phyloP scores from a whole-genome alignment of 2,797 vertebrate genomes.

The Hylomyscus alleni region DNA sequence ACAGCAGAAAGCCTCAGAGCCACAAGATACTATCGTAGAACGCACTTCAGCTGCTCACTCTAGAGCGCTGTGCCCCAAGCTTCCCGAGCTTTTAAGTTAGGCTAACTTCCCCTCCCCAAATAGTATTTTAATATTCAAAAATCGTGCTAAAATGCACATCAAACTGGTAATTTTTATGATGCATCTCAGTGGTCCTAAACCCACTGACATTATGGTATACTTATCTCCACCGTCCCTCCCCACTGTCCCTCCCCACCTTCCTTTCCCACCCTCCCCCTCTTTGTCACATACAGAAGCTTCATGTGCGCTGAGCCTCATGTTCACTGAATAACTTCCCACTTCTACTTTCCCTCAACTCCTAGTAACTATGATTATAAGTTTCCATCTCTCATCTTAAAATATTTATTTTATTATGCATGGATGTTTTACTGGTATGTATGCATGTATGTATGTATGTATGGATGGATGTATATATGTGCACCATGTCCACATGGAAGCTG shows the following conservation, averaged over 20 bases:
- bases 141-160: not conserved
- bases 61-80: not conserved
- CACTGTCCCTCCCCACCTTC: not conserved
- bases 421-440: not conserved
- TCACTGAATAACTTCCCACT: not conserved
- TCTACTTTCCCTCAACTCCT: not conserved
- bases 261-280: not conserved
- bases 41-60: not conserved
- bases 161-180: not conserved
- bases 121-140: not conserved
- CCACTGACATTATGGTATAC: not conserved
- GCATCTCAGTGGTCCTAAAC: not conserved
- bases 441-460: not conserved
- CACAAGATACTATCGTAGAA: conserved; percentile 11
- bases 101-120: not conserved
- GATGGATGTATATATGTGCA: not conserved
- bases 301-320: not conserved
- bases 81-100: not conserved
- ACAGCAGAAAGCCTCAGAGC: conserved; percentile 6
- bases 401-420: not conserved
- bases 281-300: not conserved
- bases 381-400: not conserved
- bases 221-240: not conserved
- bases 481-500: not conserved
- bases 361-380: not conserved